Percentiles rank a stretch among this genome's conserved stretches.
These are phyloP conservation scores for Etheostoma perlongum DNA, from an alignment of 2,797 vertebrate genomes.

Conservation along the genomic window DNA sequence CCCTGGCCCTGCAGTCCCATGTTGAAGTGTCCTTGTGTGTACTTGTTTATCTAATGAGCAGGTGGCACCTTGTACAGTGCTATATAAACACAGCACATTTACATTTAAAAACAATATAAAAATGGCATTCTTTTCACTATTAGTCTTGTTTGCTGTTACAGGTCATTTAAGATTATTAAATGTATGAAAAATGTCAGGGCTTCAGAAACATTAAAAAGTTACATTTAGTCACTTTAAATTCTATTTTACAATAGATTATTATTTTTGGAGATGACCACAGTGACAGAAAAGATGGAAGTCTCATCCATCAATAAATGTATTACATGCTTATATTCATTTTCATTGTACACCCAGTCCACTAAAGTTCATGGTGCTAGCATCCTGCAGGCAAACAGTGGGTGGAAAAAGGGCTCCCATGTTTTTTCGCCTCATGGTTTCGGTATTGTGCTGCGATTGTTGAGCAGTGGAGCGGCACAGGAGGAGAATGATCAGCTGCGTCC, in stretches of 20 bases:
- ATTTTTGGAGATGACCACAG: neutral
- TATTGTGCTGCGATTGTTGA: conserved; percentile 45
- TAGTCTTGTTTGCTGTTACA: no score
- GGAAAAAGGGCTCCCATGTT: neutral
- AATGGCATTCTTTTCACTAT: no score
- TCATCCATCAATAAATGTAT: conserved; percentile 10
- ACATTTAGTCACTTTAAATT: neutral
- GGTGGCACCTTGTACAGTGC: no score
- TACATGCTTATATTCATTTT: conserved; percentile 57
- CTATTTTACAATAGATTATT: neutral
- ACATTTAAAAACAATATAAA: no score
- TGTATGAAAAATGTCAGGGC: no score
- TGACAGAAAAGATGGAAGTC: neutral
- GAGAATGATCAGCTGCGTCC: conserved; percentile 46
- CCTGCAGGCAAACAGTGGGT: conserved; percentile 26
- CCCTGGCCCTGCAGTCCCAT: no score
- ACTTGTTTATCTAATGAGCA: no score
- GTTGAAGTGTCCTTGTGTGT: no score
- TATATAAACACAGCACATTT: no score
- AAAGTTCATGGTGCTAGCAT: neutral
- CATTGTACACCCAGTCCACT: neutral
- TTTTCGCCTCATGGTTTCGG: conserved; percentile 17
- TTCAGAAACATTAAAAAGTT: no score
- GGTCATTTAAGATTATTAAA: no score
- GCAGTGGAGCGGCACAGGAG: conserved; percentile 38